These are phyloP conservation scores for Thunnus maccoyii DNA, from an alignment of 2,113 vertebrate species.

Conservation along the genomic window DNA sequence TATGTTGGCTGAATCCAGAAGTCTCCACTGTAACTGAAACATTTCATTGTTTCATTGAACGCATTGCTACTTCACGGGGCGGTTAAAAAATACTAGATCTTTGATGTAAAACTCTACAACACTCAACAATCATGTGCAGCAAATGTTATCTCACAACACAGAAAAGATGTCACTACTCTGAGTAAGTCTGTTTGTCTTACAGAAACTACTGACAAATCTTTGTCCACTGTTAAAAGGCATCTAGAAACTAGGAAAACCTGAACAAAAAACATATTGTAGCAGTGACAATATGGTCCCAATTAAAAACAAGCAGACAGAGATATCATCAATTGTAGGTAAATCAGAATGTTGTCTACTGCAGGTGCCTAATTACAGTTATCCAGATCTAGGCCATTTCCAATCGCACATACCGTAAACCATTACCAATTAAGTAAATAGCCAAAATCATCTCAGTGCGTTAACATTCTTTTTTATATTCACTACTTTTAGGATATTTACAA, in stretches of 20 bases:
- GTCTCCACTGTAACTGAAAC: too few species aligned
- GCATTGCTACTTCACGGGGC: too few species aligned
- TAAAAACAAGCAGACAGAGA: background rate
- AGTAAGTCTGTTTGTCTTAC: too few species aligned
- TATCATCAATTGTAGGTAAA: background rate
- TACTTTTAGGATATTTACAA: background rate
- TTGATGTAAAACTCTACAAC: too few species aligned
- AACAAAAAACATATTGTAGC: background rate
- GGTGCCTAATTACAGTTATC: slow-evolving; percentile 31
- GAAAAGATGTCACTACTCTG: too few species aligned
- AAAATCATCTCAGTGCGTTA: background rate
- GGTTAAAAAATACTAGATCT: too few species aligned
- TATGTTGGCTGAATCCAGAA: too few species aligned
- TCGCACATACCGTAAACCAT: background rate
- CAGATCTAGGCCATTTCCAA: slow-evolving; percentile 32
- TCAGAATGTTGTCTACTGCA: slow-evolving; percentile 20
- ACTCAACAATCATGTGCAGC: too few species aligned
- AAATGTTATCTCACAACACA: too few species aligned
- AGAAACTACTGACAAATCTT: too few species aligned
- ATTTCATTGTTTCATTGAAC: too few species aligned
- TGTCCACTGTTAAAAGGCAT: background rate
- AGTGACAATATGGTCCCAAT: background rate
- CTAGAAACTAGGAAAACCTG: background rate
- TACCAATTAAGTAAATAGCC: slow-evolving; percentile 13
- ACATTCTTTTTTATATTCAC: slow-evolving; percentile 3